These are phyloP conservation scores for Sciaenops ocellatus DNA, from an alignment of 2,797 vertebrate species.

Conservation along the genomic window DNA sequence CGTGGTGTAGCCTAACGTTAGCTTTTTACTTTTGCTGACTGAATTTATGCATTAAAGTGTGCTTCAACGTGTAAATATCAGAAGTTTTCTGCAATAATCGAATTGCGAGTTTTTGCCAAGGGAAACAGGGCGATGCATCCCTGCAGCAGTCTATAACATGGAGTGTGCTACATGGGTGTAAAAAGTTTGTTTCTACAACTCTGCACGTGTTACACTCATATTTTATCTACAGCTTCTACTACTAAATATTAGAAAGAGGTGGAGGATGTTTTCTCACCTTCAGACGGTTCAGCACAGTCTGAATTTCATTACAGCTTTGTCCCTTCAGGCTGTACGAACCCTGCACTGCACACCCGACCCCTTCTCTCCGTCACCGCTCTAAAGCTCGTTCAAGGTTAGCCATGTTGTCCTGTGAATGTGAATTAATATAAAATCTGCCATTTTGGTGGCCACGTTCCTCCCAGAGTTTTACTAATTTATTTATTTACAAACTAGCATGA, in stretches of 20 bases:
- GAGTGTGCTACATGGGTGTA: too few species aligned
- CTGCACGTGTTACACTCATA: background rate
- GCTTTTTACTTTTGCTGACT: too few species aligned
- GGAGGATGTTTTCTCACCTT: background rate
- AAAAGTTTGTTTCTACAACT: background rate
- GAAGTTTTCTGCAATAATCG: too few species aligned
- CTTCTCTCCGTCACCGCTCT: background rate
- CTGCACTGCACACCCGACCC: background rate
- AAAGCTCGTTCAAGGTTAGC: slow-evolving; percentile 23
- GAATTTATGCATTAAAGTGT: too few species aligned
- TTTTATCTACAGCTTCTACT: background rate
- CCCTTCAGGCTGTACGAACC: background rate
- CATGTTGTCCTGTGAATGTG: slow-evolving; percentile 17
- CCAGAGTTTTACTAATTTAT: background rate
- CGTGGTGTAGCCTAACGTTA: too few species aligned
- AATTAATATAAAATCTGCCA: slow-evolving; percentile 7
- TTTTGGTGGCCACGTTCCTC: slow-evolving; percentile 32
- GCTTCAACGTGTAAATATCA: too few species aligned
- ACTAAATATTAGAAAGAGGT: background rate
- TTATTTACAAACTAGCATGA: background rate
- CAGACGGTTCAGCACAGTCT: background rate
- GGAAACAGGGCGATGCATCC: too few species aligned
- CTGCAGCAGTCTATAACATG: too few species aligned
- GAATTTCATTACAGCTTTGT: slow-evolving; percentile 7
- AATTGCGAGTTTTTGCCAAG: too few species aligned